Evolutionary conservation across 2,113 vertebrate genomes (phyloP).

Genomic region (Dromaius novaehollandiae): DNA sequence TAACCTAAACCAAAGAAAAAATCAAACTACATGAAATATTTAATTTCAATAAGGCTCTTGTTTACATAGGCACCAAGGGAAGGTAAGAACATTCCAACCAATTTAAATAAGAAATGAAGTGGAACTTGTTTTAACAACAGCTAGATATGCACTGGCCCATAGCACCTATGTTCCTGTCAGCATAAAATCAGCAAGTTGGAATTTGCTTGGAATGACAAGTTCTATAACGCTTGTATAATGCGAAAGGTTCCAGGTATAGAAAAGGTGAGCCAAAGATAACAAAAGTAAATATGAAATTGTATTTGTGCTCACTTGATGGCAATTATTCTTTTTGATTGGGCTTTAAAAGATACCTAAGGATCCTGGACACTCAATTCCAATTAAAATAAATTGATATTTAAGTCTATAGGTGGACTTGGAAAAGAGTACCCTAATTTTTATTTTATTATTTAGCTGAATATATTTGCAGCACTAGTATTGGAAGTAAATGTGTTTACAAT

Average conservation of each 20-base stretch:
- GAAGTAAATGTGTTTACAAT: background rate
- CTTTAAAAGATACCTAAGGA: conserved; percentile 1
- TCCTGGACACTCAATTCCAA: background rate
- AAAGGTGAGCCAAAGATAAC: background rate
- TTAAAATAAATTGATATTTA: conserved; percentile 12
- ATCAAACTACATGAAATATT: background rate
- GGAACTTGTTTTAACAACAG: background rate
- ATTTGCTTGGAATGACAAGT: conserved; percentile 8
- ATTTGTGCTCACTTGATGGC: conserved; percentile 31
- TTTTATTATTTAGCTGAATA: background rate
- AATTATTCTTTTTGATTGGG: background rate
- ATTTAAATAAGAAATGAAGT: background rate
- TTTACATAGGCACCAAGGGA: background rate
- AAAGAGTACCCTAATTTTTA: background rate
- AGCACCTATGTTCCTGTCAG: background rate
- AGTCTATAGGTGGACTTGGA: background rate
- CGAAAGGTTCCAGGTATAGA: background rate
- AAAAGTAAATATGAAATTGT: background rate
- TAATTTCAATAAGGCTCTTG: background rate
- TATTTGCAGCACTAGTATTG: background rate
- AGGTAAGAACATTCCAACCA: background rate
- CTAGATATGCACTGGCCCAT: background rate
- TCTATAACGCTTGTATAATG: background rate
- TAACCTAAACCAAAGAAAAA: background rate
- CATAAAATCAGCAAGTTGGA: background rate